phyloP scores from a whole-genome alignment of 2,113 vertebrate species.

The Glaucomys volans region DNA sequence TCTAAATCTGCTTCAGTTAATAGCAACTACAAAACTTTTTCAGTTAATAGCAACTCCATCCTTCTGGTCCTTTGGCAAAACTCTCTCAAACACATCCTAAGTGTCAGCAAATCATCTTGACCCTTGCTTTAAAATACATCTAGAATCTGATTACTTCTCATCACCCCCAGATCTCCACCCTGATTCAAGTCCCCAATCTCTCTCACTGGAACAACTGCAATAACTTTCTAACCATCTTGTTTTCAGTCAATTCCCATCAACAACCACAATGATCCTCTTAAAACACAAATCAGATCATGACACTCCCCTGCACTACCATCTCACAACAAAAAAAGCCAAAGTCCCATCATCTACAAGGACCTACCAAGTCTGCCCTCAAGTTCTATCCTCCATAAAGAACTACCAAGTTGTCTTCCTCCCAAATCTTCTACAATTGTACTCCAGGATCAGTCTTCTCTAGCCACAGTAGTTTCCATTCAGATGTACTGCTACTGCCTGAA shows the following conservation, averaged over 20 bases:
- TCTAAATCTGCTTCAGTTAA: not conserved
- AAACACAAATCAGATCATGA: not conserved
- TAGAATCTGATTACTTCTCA: not conserved
- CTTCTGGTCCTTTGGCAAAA: not conserved
- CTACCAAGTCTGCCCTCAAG: not conserved
- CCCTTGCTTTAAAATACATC: not conserved
- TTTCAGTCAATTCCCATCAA: not conserved
- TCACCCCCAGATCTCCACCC: not conserved
- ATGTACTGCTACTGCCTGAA: not conserved
- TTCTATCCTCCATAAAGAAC: not conserved
- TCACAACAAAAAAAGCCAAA: not conserved
- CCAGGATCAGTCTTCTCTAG: not conserved
- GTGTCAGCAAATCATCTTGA: not conserved
- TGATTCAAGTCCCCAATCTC: not conserved
- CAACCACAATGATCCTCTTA: not conserved
- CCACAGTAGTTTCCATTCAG: not conserved
- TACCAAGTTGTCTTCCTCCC: not conserved
- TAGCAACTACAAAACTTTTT: not conserved
- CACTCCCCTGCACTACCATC: not conserved
- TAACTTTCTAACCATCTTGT: not conserved
- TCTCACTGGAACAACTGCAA: not conserved
- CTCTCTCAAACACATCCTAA: not conserved
- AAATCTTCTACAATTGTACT: not conserved
- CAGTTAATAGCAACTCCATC: not conserved
- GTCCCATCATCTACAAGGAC: not conserved